These are phyloP conservation scores for Chironomus tepperi DNA, from an alignment of 1,140 invertebrate species.

Conservation along the genomic window DNA sequence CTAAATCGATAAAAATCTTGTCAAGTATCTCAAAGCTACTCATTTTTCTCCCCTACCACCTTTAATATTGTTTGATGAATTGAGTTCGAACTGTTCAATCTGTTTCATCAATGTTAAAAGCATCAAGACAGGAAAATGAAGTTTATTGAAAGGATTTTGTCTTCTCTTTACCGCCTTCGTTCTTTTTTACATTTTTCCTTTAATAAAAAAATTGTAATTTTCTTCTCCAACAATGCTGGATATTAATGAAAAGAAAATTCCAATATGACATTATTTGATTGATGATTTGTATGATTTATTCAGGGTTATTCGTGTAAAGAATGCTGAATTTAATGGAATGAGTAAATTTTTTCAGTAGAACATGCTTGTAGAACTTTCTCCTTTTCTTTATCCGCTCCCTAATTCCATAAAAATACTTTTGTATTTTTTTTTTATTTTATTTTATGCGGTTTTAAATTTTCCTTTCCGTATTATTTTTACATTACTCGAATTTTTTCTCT, in stretches of 20 bases:
- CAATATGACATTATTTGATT: slow-evolving; percentile 23
- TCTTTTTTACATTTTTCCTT: not conserved
- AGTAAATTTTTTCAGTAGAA: too few species aligned
- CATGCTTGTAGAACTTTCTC: too few species aligned
- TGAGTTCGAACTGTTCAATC: slow-evolving; percentile 12
- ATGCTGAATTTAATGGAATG: too few species aligned
- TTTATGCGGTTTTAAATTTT: too few species aligned
- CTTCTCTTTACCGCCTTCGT: not conserved
- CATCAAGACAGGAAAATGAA: slow-evolving; percentile 13
- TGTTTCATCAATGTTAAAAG: slow-evolving; percentile 5
- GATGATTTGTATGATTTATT: slow-evolving; percentile 23
- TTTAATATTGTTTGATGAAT: not conserved
- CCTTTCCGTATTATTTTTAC: too few species aligned
- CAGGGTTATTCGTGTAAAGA: not conserved
- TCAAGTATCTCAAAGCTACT: not conserved
- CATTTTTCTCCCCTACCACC: not conserved
- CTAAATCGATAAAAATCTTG: not conserved
- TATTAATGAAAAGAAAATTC: slow-evolving; percentile 24
- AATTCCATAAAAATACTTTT: too few species aligned
- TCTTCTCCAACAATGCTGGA: slow-evolving; percentile 9
- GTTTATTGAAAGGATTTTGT: slow-evolving; percentile 23
- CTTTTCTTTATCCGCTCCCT: too few species aligned
- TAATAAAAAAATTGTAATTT: slow-evolving; percentile 16
- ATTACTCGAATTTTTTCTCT: too few species aligned
- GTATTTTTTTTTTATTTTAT: too few species aligned